Base-by-base conservation (phyloP, 2,888 invertebrate genomes). In the Bombylius major region DNA sequence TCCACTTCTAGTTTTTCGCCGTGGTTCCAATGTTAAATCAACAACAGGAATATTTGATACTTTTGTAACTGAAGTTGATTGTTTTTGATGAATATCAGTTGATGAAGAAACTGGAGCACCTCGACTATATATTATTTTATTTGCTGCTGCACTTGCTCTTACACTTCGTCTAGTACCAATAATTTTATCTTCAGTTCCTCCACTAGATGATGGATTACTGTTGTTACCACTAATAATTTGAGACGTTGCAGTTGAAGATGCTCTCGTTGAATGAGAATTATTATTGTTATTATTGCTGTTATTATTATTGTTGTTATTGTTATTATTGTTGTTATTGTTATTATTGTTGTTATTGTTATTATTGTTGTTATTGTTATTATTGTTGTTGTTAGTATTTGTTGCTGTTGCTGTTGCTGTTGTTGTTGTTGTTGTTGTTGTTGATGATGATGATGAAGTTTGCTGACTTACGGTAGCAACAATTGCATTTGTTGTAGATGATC, bases 1-100 rank as follows among this genome's bases (percentile, higher is more conserved):
- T 23, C 23, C 23, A 77, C 85, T 85, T 63, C 85, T 77, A 34
- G 85, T 85, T 77, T 85, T 85, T 66, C 85, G 73, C 34, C 81
- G 62, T 5, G 68, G 71, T 56, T 72, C 72, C 8, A 66, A 66
- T 46, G 66, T 42, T 11, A 42, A 42, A 42, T 42, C 39, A 11
- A 42, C 39, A 42, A 42, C 39, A 11, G 39, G 8, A 11, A 42
- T 42, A 23, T 23, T 23, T 4, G 39, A 11, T 6, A 31, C 33
- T 36, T 51, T 48, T 14, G 47, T 50, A 34, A 13, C 36, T 65
- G 64, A 51, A 58, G 62, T 58, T 63, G 59, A 59, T 62, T 65
- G 56, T 65, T 69, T 58, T 69, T 70, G 54, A 70, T 69, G 58
- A 57, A 54, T 53, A 53, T 53, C 62, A 71, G 56, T 60, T 61